These are phyloP conservation scores for Miltochrista miniata DNA, from an alignment of 2,888 invertebrate genomes.

Conservation along the genomic window DNA sequence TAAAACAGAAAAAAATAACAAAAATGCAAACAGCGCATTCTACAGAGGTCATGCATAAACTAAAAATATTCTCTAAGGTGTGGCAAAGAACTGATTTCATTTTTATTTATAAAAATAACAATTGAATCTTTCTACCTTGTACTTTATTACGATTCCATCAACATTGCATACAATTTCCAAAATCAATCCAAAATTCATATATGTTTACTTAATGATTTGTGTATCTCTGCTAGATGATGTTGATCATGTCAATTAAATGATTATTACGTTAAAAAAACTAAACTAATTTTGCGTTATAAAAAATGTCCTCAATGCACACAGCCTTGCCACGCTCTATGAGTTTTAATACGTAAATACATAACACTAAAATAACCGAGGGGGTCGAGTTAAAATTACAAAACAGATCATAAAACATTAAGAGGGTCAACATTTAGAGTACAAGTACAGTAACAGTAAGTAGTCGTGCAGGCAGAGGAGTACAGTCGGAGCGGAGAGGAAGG, in stretches of 20 bases:
- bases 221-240: slow-evolving; percentile 78
- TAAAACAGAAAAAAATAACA: slow-evolving; percentile 50
- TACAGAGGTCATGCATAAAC: slow-evolving; percentile 70
- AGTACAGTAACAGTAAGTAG: slow-evolving; percentile 74
- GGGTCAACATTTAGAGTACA: slow-evolving; percentile 77
- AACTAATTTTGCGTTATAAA: slow-evolving; percentile 78
- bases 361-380: slow-evolving; percentile 82
- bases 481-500: slow-evolving; percentile 43
- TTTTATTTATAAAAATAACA: slow-evolving; percentile 56
- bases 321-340: slow-evolving; percentile 88
- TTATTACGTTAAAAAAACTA: slow-evolving; percentile 70
- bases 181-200: slow-evolving; percentile 60
- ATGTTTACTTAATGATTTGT: slow-evolving; percentile 71
- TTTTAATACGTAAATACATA: slow-evolving; percentile 75
- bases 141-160: slow-evolving; percentile 56
- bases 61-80: slow-evolving; percentile 81
- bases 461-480: slow-evolving; percentile 75
- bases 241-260: slow-evolving; percentile 72
- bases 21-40: slow-evolving; percentile 61
- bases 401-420: slow-evolving; percentile 78
- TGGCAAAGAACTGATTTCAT: slow-evolving; percentile 82
- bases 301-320: slow-evolving; percentile 87
- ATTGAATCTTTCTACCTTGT: slow-evolving; percentile 70
- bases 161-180: slow-evolving; percentile 68
- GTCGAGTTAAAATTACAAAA: slow-evolving; percentile 78